Conservation (phyloP, 2,113 vertebrate genomes). For the Passer domesticus region DNA sequence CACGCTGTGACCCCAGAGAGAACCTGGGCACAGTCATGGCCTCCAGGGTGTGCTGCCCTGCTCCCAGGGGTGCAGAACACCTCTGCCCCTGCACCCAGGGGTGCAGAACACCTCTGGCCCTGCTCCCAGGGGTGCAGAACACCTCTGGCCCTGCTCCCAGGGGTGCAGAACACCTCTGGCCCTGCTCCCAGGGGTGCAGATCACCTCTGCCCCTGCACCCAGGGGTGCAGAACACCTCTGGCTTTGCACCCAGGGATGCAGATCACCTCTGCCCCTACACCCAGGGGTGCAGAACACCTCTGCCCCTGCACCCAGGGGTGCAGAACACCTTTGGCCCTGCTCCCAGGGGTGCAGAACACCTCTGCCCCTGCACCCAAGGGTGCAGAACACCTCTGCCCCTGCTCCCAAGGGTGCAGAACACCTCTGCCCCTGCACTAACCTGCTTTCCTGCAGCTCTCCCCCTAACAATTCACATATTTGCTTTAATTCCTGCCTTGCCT, state of each 20-base stretch:
- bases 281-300: background rate
- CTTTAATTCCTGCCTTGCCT: background rate
- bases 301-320: background rate
- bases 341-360: background rate
- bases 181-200: background rate
- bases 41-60: background rate
- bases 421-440: background rate
- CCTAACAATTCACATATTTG: background rate
- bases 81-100: background rate
- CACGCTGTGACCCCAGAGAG: background rate
- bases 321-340: background rate
- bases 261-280: background rate
- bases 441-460: background rate
- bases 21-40: fast-evolving
- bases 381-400: background rate
- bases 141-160: background rate
- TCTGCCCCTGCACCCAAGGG: background rate
- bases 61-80: background rate
- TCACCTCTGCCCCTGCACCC: background rate
- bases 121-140: background rate
- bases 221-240: background rate
- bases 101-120: background rate
- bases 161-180: background rate
- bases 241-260: background rate
- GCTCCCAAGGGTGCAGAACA: background rate